Base-by-base conservation (phyloP, 2,797 vertebrate species). In the Ceyx erithaca region DNA sequence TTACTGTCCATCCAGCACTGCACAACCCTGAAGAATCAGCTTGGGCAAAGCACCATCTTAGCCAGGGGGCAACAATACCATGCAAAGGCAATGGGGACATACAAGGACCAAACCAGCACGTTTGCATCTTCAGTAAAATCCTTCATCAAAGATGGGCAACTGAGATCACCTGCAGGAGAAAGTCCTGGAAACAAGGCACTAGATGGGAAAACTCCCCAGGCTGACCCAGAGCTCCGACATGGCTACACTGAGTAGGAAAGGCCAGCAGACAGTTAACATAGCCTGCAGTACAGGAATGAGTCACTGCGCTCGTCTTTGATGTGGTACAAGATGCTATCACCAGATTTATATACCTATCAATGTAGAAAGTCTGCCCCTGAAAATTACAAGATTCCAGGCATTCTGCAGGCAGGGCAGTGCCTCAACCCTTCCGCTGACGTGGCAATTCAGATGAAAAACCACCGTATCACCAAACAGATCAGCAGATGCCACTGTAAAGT, bases 401-500 rank as follows among this genome's bases (percentile, higher is more conserved):
- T 85, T 94, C 86, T 94, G 69, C 67, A 66, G 59, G 71, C 57
- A 70, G 6, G 0, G 68, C 45, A 79, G 20, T 45, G 71, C 72
- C 64, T 89, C 37, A 91, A 87, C 72, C 54, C 54, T 75, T 93
- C 41, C 67, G 58, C 72, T 6, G 4, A 49, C 5, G 1, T 28
- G 64, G 76, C n/a, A 91, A 76, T 2, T 6, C 37, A 87, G 80
- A 94, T 80, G 72, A 96, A 92, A 94, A 92, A 77, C 33, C 64
- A 77, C 14, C 2, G 52, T 94, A 94, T 93, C 91, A 66, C 85
- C 68, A 85, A 86, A 84, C 12, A 83, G 93, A 95, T 94, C 93
- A 93, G 87, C 82, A 94, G 84, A 90, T 94, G 78, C 87, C 92
- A 94, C 94, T 91, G 87, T 78, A 95, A 94, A 95, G 71, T 95